Conservation (phyloP, 2,113 vertebrate species). For the Pteropus alecto region DNA sequence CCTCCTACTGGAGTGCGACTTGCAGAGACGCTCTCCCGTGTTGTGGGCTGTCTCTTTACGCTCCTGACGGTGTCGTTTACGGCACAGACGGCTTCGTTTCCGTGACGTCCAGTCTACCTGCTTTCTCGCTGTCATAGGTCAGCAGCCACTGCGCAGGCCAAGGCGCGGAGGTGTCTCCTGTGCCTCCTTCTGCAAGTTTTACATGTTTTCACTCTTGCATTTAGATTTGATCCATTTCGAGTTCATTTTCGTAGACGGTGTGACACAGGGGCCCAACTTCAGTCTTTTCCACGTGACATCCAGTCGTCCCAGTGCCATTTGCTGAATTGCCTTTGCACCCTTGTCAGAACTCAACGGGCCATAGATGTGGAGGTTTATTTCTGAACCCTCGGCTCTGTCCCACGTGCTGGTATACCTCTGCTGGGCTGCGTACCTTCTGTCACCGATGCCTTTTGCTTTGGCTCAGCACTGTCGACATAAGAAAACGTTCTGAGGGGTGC, state of each 20-base stretch:
- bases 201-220: background rate
- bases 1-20: background rate
- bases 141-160: background rate
- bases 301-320: background rate
- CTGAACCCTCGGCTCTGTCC: background rate
- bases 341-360: background rate
- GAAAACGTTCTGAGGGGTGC: background rate
- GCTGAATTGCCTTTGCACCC: background rate
- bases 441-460: background rate
- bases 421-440: background rate
- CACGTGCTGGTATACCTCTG: fast-evolving
- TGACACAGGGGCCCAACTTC: background rate
- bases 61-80: background rate
- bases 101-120: background rate
- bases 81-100: background rate
- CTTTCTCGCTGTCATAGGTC: background rate
- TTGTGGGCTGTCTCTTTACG: background rate
- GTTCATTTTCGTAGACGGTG: background rate
- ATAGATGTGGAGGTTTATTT: background rate
- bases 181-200: background rate
- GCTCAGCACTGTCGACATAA: background rate
- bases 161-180: fast-evolving
- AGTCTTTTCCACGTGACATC: background rate
- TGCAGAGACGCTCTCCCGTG: background rate
- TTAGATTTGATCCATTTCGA: background rate